phyloP scores from a whole-genome alignment of 2,797 vertebrate species.

The Antennarius maculatus region DNA sequence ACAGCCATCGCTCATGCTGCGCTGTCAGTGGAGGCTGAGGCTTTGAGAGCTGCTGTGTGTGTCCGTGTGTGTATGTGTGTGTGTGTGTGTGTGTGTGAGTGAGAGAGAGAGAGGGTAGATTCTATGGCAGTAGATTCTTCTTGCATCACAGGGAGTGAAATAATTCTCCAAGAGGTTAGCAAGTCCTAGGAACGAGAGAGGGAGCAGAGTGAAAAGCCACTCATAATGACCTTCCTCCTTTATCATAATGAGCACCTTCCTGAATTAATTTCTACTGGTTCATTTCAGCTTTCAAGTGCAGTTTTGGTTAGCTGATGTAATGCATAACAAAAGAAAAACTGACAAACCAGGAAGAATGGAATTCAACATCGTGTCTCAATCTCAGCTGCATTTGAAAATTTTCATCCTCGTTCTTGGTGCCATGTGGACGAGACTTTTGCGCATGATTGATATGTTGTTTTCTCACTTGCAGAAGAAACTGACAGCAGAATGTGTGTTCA shows the following conservation, averaged over 20 bases:
- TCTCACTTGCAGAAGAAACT: conserved; percentile 91
- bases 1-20: conserved; percentile 75
- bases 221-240: conserved; percentile 66
- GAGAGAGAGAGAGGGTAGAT: conserved; percentile 17
- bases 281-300: conserved; percentile 28
- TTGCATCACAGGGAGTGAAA: conserved; percentile 68
- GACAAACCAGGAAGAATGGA: conserved; percentile 4
- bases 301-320: conserved; percentile 14
- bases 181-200: conserved; percentile 64
- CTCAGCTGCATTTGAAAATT: neutral
- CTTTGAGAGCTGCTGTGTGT: conserved; percentile 48
- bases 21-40: conserved; percentile 65
- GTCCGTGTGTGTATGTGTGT: conserved; percentile 10
- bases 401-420: neutral
- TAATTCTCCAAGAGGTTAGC: conserved; percentile 69
- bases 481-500: conserved; percentile 95
- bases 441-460: conserved; percentile 31
- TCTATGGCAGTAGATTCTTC: conserved; percentile 27
- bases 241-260: conserved; percentile 70
- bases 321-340: conserved; percentile 2
- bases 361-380: conserved; percentile 9
- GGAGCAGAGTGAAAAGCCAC: conserved; percentile 60
- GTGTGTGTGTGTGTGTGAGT: conserved; percentile 20
- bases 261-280: conserved; percentile 59
- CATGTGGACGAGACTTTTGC: neutral